phyloP scores from a whole-genome alignment of 2,888 invertebrate genomes.

The Pediacus dermestoides region DNA sequence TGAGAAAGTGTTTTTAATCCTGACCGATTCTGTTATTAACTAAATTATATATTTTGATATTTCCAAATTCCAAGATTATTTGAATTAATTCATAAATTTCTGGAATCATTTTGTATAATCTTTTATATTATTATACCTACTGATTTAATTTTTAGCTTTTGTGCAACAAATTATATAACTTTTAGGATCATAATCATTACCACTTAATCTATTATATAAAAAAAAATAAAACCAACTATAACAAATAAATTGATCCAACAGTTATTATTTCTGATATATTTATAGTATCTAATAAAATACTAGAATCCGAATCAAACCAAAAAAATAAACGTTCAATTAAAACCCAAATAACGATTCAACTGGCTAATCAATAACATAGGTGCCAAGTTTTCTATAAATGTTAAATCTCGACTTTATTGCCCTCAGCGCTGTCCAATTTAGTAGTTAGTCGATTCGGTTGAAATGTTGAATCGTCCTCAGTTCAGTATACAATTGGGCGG shows the following conservation, averaged over 20 bases:
- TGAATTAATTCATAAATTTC: constrained; percentile 38
- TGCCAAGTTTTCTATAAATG: constrained; percentile 45
- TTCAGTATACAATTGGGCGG: constrained; percentile 24
- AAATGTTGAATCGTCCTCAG: constrained; percentile 15
- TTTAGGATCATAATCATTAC: no score
- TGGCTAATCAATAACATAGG: constrained; percentile 42
- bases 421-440: constrained; percentile 32
- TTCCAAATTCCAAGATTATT: constrained; percentile 38
- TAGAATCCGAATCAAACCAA: no score
- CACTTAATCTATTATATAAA: no score
- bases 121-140: neutral
- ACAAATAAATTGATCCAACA: no score
- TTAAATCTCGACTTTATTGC: constrained; percentile 41
- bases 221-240: no score
- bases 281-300: no score
- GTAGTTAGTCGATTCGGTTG: constrained; percentile 22
- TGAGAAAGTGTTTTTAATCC: constrained; percentile 36
- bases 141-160: no score
- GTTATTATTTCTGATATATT: no score
- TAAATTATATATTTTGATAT: constrained; percentile 45
- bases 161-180: no score
- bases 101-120: constrained; percentile 24
- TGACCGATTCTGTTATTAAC: constrained; percentile 39
- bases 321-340: constrained; percentile 22
- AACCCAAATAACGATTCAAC: constrained; percentile 31